These are phyloP conservation scores for Simalia tracyae DNA, from an alignment of 2,797 vertebrate species.

Conservation along the genomic window DNA sequence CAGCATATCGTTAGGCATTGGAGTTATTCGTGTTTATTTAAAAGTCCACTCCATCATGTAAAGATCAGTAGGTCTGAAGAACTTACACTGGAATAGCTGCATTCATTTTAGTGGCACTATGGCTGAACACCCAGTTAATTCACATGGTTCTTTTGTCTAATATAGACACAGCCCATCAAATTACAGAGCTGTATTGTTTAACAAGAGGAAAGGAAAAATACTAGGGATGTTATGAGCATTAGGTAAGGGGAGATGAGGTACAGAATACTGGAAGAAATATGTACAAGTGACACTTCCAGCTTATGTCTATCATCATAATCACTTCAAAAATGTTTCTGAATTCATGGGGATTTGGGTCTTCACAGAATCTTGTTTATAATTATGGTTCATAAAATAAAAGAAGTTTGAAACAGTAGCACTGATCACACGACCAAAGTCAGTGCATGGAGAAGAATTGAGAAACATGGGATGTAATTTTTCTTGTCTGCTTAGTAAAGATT, in stretches of 20 bases:
- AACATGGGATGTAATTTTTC: not conserved
- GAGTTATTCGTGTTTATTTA: not conserved
- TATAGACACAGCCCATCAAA: not conserved
- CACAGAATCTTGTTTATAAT: not conserved
- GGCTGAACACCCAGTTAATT: not conserved
- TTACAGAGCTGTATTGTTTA: not conserved
- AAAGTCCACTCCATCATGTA: not conserved
- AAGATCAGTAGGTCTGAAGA: not conserved
- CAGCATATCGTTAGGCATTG: not conserved
- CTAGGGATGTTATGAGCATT: not conserved
- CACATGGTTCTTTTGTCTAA: not conserved
- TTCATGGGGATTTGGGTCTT: not conserved
- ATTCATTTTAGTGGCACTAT: not conserved
- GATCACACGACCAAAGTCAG: not conserved
- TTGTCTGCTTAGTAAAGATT: not conserved
- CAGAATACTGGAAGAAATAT: not conserved
- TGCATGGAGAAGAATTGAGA: not conserved
- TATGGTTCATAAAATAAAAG: not conserved
- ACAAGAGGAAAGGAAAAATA: not conserved
- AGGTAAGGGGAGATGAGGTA: not conserved
- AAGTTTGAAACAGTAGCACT: not conserved
- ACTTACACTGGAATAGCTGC: not conserved
- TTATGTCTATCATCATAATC: not conserved
- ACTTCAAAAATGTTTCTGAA: not conserved
- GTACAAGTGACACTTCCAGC: not conserved